Conservation (phyloP, 1,140 invertebrate genomes). For the Trissolcus basalis region DNA sequence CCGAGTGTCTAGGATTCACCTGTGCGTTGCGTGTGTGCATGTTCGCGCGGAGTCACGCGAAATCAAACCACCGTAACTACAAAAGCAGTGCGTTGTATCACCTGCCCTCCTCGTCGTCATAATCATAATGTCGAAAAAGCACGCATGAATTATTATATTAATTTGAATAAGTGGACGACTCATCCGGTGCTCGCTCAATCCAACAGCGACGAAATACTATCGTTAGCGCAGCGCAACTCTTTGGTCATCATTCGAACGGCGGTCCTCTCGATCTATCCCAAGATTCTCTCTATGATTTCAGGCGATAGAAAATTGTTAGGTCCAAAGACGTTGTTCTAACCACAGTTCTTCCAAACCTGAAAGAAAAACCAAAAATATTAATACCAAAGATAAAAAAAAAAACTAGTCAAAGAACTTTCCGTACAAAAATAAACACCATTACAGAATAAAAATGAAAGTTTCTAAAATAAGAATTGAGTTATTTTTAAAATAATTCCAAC, state of each 20-base stretch:
- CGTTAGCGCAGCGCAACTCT: conserved; percentile 40
- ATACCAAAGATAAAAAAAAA: no score
- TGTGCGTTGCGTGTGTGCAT: conserved; percentile 53
- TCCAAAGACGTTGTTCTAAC: no score
- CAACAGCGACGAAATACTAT: conserved; percentile 47
- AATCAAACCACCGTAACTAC: conserved; percentile 69
- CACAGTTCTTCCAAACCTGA: no score
- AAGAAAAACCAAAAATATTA: no score
- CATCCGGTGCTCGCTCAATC: conserved; percentile 55
- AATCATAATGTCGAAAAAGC: conserved; percentile 56
- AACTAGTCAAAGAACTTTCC: no score
- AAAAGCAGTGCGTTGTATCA: conserved; percentile 63
- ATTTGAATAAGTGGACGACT: conserved; percentile 57
- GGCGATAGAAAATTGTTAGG: no score
- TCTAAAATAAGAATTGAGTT: no score
- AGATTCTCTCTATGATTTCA: no score
- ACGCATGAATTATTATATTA: conserved; percentile 58
- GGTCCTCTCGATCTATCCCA: neutral
- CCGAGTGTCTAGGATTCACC: conserved; percentile 51
- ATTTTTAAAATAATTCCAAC: no score
- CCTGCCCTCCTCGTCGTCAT: conserved; percentile 58
- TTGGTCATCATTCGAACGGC: conserved; percentile 42
- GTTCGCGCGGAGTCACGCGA: conserved; percentile 66
- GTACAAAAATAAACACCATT: no score
- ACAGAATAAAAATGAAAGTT: no score